phyloP scores from a whole-genome alignment of 2,888 invertebrate genomes.

The Psylliodes chrysocephalus region DNA sequence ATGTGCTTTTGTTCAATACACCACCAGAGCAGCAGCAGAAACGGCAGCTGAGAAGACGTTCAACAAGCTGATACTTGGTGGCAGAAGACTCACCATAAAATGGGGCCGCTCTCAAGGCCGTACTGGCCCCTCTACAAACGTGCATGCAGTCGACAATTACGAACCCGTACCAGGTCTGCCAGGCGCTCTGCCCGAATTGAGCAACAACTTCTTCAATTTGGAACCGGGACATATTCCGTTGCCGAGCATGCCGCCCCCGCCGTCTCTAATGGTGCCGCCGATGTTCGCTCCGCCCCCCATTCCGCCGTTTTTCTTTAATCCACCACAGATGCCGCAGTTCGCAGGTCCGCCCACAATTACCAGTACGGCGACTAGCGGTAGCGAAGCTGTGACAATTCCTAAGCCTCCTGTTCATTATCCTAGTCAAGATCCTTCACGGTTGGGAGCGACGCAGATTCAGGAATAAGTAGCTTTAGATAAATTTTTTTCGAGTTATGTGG shows the following conservation, averaged over 20 bases:
- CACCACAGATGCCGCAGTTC: slow-evolving; percentile 57
- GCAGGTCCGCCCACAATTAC: slow-evolving; percentile 65
- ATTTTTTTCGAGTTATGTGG: not conserved
- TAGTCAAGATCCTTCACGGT: slow-evolving; percentile 94
- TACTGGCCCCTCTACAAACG: slow-evolving; percentile 65
- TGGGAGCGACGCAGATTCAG: slow-evolving; percentile 74
- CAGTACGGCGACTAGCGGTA: slow-evolving; percentile 1
- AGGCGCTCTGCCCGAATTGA: slow-evolving; percentile 73
- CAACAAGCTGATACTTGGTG: slow-evolving; percentile 86
- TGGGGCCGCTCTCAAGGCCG: slow-evolving; percentile 97
- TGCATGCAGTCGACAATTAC: slow-evolving; percentile 67
- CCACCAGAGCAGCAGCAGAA: slow-evolving; percentile 89
- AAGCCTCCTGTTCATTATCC: slow-evolving; percentile 86
- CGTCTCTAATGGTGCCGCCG: slow-evolving; percentile 68
- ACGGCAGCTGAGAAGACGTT: slow-evolving; percentile 95
- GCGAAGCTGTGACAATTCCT: slow-evolving; percentile 56
- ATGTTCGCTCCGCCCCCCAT: slow-evolving; percentile 71
- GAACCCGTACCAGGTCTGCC: slow-evolving; percentile 85
- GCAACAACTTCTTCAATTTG: slow-evolving; percentile 77
- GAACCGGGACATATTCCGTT: slow-evolving; percentile 65
- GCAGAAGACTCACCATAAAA: slow-evolving; percentile 93
- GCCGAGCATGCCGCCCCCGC: slow-evolving; percentile 64
- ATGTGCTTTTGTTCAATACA: slow-evolving; percentile 98
- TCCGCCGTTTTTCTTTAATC: slow-evolving; percentile 67
- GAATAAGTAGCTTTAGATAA: slow-evolving; percentile 43